phyloP scores from a whole-genome alignment of 2,797 vertebrate genomes.

The Macroramphosus scolopax region DNA sequence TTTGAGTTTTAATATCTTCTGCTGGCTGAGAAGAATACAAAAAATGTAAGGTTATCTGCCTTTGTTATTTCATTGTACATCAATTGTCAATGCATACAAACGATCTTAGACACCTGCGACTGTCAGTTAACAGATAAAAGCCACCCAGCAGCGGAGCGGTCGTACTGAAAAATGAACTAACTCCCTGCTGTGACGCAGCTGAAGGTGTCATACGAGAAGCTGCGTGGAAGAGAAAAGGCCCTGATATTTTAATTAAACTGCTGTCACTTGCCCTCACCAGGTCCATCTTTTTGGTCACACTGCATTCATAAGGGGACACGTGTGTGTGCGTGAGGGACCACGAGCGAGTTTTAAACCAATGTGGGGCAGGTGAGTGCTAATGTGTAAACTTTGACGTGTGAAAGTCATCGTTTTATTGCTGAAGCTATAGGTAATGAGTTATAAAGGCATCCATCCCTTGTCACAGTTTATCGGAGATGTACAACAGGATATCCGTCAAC shows the following conservation, averaged over 20 bases:
- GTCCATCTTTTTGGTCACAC: slow-evolving; percentile 27
- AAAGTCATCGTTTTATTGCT: slow-evolving; percentile 22
- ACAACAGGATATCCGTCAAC: slow-evolving; percentile 67
- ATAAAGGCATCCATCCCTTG: slow-evolving; percentile 19
- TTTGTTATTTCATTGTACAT: too few species aligned
- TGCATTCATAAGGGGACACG: slow-evolving; percentile 13
- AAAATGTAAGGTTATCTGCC: too few species aligned
- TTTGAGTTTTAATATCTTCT: too few species aligned
- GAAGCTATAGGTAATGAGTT: slow-evolving; percentile 22
- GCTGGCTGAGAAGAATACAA: too few species aligned
- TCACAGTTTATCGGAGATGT: slow-evolving; percentile 57
- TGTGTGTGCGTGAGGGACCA: slow-evolving; percentile 21
- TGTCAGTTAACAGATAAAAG: slow-evolving; percentile 30
- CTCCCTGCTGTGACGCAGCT: slow-evolving; percentile 33
- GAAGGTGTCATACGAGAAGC: slow-evolving; percentile 27
- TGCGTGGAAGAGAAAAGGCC: slow-evolving; percentile 26
- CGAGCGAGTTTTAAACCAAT: slow-evolving; percentile 21
- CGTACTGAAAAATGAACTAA: slow-evolving; percentile 32
- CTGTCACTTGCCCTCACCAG: slow-evolving; percentile 38
- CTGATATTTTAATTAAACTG: slow-evolving; percentile 67
- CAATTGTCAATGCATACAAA: slow-evolving; percentile 15
- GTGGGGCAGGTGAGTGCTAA: slow-evolving; percentile 11
- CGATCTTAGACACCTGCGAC: slow-evolving; percentile 24
- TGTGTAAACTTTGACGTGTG: slow-evolving; percentile 16
- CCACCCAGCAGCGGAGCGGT: slow-evolving; percentile 41